A percentile compares a stretch with the other conserved stretches of the same genome.
These are phyloP conservation scores for Leptatherina wallacei DNA, from an alignment of 2,797 vertebrate genomes.

Conservation along the genomic window DNA sequence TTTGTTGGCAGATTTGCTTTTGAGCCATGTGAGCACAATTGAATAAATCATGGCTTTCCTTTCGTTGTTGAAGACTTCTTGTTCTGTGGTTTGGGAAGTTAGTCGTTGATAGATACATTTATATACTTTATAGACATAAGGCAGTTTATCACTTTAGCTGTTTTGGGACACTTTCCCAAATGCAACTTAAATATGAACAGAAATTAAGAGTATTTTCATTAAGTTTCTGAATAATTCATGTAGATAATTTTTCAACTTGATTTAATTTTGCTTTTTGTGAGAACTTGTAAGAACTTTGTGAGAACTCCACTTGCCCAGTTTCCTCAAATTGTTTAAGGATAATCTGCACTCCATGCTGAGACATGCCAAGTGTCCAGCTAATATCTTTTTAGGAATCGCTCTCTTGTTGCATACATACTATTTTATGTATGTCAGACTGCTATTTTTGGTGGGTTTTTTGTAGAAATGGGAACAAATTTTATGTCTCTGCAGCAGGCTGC, in stretches of 20 bases:
- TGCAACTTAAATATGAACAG: background rate
- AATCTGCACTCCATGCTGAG: background rate
- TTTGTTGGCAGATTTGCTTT: constrained; percentile 1
- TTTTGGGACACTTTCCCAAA: background rate
- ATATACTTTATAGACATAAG: background rate
- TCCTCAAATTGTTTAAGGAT: background rate
- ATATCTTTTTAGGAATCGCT: background rate
- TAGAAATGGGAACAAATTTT: background rate
- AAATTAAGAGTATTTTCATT: background rate
- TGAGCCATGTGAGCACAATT: background rate
- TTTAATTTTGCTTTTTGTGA: background rate
- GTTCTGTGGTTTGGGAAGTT: background rate
- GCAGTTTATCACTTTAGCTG: background rate
- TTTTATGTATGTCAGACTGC: background rate
- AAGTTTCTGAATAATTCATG: background rate
- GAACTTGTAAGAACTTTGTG: too few relatives aligned
- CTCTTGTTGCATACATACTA: background rate
- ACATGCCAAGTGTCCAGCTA: background rate
- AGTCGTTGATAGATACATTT: background rate
- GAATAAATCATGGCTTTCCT: background rate
- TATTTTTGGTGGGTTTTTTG: background rate
- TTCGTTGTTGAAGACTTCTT: background rate
- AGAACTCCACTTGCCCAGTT: background rate
- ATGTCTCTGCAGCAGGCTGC: background rate
- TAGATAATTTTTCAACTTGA: background rate